Conservation (phyloP, 2,888 invertebrate species). For the Pseudococcus jackbeardsleyi region DNA sequence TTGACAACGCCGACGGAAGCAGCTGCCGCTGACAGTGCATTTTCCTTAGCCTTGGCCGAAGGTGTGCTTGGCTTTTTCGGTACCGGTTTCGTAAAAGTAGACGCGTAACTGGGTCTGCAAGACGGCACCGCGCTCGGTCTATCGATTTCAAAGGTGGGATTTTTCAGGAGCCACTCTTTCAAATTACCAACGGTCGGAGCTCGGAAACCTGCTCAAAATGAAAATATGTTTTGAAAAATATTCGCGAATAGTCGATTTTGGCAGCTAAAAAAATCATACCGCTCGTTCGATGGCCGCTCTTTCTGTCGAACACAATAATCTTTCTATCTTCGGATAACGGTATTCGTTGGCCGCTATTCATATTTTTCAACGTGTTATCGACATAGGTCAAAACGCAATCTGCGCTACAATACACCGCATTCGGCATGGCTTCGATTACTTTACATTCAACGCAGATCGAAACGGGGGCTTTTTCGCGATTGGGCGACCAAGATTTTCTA, state of each 20-base stretch:
- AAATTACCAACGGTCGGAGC: constrained; percentile 87
- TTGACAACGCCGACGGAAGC: background rate
- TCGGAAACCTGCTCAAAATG: constrained; percentile 75
- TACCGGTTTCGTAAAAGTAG: constrained; percentile 1
- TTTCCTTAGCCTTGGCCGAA: background rate
- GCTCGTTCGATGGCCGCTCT: constrained; percentile 77
- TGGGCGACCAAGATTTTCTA: background rate
- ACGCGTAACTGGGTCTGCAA: background rate
- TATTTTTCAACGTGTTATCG: constrained; percentile 67
- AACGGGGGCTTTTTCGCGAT: constrained; percentile 66
- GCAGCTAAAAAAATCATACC: constrained; percentile 68
- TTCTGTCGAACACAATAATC: constrained; percentile 86
- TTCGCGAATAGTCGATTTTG: no score
- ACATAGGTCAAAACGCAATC: constrained; percentile 89
- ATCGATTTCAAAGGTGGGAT: constrained; percentile 90
- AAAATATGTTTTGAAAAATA: background rate
- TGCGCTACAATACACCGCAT: constrained; percentile 91
- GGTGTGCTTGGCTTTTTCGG: background rate
- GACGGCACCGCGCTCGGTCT: constrained; percentile 62
- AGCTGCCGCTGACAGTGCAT: background rate
- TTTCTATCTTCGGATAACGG: constrained; percentile 68
- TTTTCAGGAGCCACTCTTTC: constrained; percentile 85
- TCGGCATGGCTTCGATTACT: constrained; percentile 78
- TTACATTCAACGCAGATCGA: constrained; percentile 83
- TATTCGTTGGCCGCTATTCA: constrained; percentile 54